Percentiles rank a stretch among this genome's conserved stretches.
Evolutionary conservation across 2,797 vertebrate species (phyloP).

Genomic region (Selene dorsalis): DNA sequence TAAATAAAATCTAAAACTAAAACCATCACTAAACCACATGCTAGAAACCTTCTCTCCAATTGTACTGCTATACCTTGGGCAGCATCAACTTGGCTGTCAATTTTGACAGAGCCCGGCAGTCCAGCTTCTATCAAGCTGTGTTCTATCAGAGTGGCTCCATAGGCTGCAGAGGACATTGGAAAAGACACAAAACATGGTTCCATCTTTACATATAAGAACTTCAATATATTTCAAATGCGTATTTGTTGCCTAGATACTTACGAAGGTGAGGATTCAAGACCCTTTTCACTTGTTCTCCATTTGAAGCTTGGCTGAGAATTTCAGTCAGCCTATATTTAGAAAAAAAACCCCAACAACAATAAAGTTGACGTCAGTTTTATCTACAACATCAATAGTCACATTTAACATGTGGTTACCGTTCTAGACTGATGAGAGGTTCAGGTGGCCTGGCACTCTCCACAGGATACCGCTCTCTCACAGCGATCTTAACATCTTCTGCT

Average conservation of each 20-base stretch:
- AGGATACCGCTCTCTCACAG: conserved; percentile 93
- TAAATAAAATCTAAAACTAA: background rate
- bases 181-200: conserved; percentile 6
- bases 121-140: conserved; percentile 93
- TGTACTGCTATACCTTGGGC: conserved; percentile 73
- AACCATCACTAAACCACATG: background rate
- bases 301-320: conserved; percentile 85
- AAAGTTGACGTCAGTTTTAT: background rate
- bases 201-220: background rate
- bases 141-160: conserved; percentile 93
- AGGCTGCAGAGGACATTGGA: conserved; percentile 76
- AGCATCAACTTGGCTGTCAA: conserved; percentile 84
- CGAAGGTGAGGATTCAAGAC: conserved; percentile 94
- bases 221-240: background rate
- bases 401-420: conserved; percentile 81
- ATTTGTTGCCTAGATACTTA: conserved; percentile 80
- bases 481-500: conserved; percentile 94
- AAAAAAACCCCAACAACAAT: background rate
- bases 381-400: background rate
- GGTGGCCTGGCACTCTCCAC: conserved; percentile 87
- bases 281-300: conserved; percentile 92
- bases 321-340: conserved; percentile 86
- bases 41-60: background rate
- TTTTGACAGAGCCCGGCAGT: conserved; percentile 86
- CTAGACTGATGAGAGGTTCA: conserved; percentile 87